Conservation (phyloP, 1,140 invertebrate genomes). For the Anadara kagoshimensis region DNA sequence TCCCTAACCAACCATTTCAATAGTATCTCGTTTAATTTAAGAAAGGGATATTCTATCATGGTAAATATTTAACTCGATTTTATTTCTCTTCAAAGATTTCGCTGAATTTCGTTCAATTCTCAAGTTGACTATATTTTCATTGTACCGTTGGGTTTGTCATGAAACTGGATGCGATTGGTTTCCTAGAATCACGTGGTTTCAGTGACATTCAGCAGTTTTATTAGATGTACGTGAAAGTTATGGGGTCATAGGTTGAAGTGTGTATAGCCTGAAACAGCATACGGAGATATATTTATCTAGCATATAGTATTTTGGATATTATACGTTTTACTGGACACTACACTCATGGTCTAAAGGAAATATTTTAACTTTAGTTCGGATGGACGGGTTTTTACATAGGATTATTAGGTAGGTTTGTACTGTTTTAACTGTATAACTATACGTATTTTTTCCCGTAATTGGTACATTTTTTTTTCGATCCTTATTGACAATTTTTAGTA, state of each 20-base stretch:
- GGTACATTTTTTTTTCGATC: no score
- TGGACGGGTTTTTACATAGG: no score
- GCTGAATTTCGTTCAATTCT: neutral
- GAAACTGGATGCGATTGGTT: conserved; percentile 23
- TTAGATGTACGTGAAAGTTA: conserved; percentile 21
- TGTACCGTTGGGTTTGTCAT: no score
- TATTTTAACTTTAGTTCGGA: no score
- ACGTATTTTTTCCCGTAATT: no score
- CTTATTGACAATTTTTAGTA: no score
- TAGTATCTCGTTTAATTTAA: conserved; percentile 36
- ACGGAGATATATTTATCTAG: conserved; percentile 10
- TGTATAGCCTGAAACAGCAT: conserved; percentile 2
- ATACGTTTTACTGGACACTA: no score
- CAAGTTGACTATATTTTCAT: no score
- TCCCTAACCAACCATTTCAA: conserved; percentile 16
- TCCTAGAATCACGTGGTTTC: conserved; percentile 17
- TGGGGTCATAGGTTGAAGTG: conserved; percentile 29
- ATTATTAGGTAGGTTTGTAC: no score
- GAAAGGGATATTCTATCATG: conserved; percentile 30
- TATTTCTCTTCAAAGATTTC: conserved; percentile 30
- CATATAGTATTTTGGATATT: no score
- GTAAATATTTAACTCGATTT: conserved; percentile 32
- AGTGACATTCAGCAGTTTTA: conserved; percentile 27
- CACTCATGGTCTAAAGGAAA: no score
- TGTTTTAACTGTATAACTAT: no score